Base-by-base conservation (phyloP, 1,140 invertebrate species). In the Spodoptera litura region DNA sequence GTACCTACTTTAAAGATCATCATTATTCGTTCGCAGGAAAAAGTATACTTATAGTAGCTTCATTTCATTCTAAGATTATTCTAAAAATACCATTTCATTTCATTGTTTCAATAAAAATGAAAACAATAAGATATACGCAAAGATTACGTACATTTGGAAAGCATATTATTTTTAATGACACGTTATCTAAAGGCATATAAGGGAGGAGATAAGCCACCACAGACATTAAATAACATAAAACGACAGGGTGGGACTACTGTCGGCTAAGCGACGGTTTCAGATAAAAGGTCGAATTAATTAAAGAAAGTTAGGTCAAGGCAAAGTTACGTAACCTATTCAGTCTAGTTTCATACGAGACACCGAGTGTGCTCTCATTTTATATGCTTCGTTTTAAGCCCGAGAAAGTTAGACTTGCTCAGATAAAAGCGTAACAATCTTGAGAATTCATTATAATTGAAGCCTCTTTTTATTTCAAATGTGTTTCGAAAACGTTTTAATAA, bases 201-300 rank as follows among this genome's bases (percentile, higher is more conserved):
- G 44, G 61, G 38, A 10, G 12, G n/a, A 68, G 64, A 68, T 52
- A 68, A 52, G 38, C 35, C 15, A 53, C 25, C 25, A 31, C 4
- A 25, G 66, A 27, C 66, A 70, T 53, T 70, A 70, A 68, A 70
- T 70, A 31, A 53, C 49, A 31, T 53, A 53, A 66, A 70, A 53
- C 51, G 66, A 31, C 52, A 31, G 25, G 44, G 20, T 53, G 25
- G 25, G 66, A 70, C 52, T 70, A 70, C 44, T 12, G 66, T 49
- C 52, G 4, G 25, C 64, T 27, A 53, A 70, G 66, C 66, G 11
- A 49, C 66, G 66, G 58, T 27, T 35, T 20, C 25, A 70, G 49
- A 70, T 70, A 70, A 70, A 70, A 70, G 49, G 20, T 53, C 66
- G 66, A 52, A 52, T 68, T 68, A 68, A 68, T 68, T 68, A 68